phyloP scores from a whole-genome alignment of 2,888 invertebrate genomes.

The Folsomia candida region DNA sequence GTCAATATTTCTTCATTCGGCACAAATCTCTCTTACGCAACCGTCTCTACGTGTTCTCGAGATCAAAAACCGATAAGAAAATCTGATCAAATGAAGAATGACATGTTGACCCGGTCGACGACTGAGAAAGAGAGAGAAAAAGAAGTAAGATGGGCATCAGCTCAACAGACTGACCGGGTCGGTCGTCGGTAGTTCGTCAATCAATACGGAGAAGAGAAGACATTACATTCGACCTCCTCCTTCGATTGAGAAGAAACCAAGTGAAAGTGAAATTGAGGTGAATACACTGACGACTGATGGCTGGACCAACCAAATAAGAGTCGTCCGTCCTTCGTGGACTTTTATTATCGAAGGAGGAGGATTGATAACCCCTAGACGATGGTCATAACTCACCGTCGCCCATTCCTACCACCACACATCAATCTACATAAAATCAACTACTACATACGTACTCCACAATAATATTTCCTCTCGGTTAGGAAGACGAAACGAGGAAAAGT shows the following conservation, averaged over 20 bases:
- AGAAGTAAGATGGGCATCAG: neutral
- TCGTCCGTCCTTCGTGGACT: no score
- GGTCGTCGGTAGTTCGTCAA: neutral
- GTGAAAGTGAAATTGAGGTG: neutral
- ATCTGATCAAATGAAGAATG: constrained; percentile 2
- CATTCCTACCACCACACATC: neutral
- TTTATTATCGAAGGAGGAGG: neutral
- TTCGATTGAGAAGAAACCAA: neutral
- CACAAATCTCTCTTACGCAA: no score
- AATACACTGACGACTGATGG: neutral
- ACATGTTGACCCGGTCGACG: neutral
- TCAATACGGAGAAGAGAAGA: neutral
- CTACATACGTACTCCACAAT: neutral
- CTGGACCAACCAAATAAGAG: no score
- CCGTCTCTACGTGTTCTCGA: no score
- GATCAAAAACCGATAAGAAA: neutral
- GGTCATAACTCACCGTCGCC: neutral
- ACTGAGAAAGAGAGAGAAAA: neutral
- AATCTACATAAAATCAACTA: constrained; percentile 4
- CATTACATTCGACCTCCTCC: neutral
- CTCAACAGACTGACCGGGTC: neutral
- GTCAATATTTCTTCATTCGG: no score
- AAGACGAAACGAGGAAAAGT: no score
- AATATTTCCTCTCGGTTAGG: neutral
- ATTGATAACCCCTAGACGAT: neutral